phyloP scores from a whole-genome alignment of 2,888 invertebrate genomes.

The Drosophila neoperkinsi region DNA sequence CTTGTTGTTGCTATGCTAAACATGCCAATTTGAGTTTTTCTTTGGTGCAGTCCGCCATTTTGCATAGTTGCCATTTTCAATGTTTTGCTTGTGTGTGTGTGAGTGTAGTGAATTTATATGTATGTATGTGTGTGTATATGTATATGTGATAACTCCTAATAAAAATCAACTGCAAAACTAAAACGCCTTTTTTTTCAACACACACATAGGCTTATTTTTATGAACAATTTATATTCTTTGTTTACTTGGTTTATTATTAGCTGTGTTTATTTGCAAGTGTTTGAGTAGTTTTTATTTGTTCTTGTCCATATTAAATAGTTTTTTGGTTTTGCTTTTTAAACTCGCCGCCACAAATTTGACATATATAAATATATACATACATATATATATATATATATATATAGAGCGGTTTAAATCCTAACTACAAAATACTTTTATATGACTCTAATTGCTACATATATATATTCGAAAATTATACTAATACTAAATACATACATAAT shows the following conservation, averaged over 20 bases:
- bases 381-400: background rate
- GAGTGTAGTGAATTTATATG: background rate
- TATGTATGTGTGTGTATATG: background rate
- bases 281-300: background rate
- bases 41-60: background rate
- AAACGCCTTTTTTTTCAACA: background rate
- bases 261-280: background rate
- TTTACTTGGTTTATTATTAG: background rate
- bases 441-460: background rate
- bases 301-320: background rate
- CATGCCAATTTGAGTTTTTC: background rate
- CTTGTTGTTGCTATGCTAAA: background rate
- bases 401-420: conserved; percentile 1
- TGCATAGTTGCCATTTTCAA: background rate
- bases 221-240: background rate
- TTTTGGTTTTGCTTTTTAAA: background rate
- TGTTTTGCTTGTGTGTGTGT: background rate
- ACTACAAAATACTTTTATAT: background rate
- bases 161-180: background rate
- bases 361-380: background rate
- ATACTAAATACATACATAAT: conserved; percentile 9
- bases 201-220: background rate
- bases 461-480: background rate
- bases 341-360: background rate
- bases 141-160: background rate